These are phyloP conservation scores for Latrodectus geometricus DNA, from an alignment of 1,140 invertebrate genomes.

Conservation along the genomic window DNA sequence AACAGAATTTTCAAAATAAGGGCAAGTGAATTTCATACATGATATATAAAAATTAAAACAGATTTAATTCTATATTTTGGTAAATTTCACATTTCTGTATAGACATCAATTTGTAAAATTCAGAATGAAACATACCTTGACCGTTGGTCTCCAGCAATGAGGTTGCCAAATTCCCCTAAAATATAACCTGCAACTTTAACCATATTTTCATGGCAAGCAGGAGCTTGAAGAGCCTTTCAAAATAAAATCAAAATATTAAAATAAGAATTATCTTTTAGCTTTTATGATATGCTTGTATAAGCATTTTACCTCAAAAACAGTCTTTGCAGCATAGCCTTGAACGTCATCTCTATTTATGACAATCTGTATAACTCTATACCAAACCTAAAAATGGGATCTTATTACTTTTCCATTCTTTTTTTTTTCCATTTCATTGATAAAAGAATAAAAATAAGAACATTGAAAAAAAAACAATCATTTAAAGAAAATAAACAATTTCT, in stretches of 20 bases:
- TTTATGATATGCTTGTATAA: not conserved
- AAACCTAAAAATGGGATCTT: slow-evolving; percentile 76
- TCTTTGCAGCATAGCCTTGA: slow-evolving; percentile 99
- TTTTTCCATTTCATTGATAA: not conserved
- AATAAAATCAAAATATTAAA: not conserved
- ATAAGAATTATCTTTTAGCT: too few species aligned
- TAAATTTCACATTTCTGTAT: not conserved
- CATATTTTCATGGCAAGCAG: slow-evolving; percentile 99
- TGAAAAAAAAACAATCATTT: not conserved
- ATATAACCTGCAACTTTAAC: slow-evolving; percentile 99
- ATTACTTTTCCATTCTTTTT: not conserved
- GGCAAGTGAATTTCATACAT: too few species aligned
- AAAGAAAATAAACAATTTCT: not conserved
- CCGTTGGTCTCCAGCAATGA: slow-evolving; percentile 98
- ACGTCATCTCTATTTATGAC: slow-evolving; percentile 99
- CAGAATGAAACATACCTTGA: slow-evolving; percentile 74
- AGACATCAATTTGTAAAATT: not conserved
- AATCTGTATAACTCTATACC: slow-evolving; percentile 99
- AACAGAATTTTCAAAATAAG: too few species aligned
- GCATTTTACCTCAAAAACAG: slow-evolving; percentile 90
- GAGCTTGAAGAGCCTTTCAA: slow-evolving; percentile 89
- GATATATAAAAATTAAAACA: too few species aligned
- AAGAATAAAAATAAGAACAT: not conserved
- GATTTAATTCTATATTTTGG: too few species aligned
- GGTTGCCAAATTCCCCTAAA: slow-evolving; percentile 98